These are phyloP conservation scores for Rhinolophus sinicus DNA, from an alignment of 2,113 vertebrate genomes.

Conservation along the genomic window DNA sequence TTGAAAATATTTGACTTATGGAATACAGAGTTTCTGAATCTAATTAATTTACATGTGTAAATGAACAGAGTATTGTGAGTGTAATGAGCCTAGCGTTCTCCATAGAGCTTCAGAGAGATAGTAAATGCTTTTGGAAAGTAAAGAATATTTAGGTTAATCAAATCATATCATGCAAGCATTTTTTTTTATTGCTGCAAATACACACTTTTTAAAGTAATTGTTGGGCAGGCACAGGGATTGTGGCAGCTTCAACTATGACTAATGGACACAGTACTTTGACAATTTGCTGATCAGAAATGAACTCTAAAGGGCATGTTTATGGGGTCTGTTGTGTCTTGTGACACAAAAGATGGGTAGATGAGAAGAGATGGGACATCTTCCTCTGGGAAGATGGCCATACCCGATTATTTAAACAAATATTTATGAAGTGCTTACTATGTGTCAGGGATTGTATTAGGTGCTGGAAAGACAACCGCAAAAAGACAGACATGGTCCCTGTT, in stretches of 20 bases:
- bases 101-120: neutral
- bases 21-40: neutral
- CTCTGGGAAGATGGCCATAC: neutral
- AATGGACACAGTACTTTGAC: neutral
- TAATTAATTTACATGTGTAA: conserved; percentile 27
- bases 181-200: conserved; percentile 22
- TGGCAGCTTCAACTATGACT: neutral
- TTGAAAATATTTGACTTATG: neutral
- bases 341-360: neutral
- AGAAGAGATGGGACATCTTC: neutral
- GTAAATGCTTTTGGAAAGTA: neutral
- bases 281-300: conserved; percentile 15
- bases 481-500: neutral
- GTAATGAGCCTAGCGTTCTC: neutral
- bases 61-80: neutral
- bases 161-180: neutral
- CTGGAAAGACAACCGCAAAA: conserved; percentile 17
- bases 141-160: conserved; percentile 10
- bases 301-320: neutral
- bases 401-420: conserved; percentile 11
- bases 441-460: neutral
- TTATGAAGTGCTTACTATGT: conserved; percentile 7
- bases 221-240: neutral
- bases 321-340: neutral
- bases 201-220: conserved; percentile 15